These are phyloP conservation scores for Ligdia adustata DNA, from an alignment of 2,888 invertebrate species.

Conservation along the genomic window DNA sequence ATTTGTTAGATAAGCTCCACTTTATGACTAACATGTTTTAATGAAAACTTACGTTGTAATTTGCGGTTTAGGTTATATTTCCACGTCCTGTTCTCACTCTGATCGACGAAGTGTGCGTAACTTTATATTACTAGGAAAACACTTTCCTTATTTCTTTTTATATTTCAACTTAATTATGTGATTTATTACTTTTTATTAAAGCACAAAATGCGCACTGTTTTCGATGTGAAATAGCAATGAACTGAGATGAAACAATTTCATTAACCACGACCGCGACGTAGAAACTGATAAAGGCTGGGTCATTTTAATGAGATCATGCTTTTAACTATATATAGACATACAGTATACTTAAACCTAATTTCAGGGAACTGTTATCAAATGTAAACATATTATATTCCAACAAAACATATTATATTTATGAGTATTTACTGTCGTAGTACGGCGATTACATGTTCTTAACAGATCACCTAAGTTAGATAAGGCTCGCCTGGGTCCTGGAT, in stretches of 20 bases:
- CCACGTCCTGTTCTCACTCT: not conserved
- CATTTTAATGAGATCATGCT: slow-evolving; percentile 63
- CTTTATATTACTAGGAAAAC: too few relatives aligned
- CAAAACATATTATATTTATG: too few relatives aligned
- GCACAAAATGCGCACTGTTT: slow-evolving; percentile 18
- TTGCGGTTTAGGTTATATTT: slow-evolving; percentile 3
- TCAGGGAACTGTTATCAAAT: slow-evolving; percentile 6
- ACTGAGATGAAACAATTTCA: slow-evolving; percentile 34
- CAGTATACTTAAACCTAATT: too few relatives aligned
- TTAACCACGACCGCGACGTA: slow-evolving; percentile 1
- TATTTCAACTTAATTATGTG: too few relatives aligned
- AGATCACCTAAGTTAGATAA: too few relatives aligned
- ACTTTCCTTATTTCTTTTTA: not conserved
- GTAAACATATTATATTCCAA: too few relatives aligned
- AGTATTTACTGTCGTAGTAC: too few relatives aligned
- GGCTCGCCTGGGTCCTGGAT: too few relatives aligned
- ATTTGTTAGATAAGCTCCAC: slow-evolving; percentile 21
- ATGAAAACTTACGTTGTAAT: slow-evolving; percentile 21
- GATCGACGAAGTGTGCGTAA: too few relatives aligned
- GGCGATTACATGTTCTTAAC: too few relatives aligned
- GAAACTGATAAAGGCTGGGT: slow-evolving; percentile 47
- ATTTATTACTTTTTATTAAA: too few relatives aligned
- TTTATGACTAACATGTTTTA: slow-evolving; percentile 14
- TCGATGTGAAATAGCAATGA: slow-evolving; percentile 32
- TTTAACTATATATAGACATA: slow-evolving; percentile 24